Conservation (phyloP, 1,140 invertebrate genomes). For the Rhizoglyphus robini region DNA sequence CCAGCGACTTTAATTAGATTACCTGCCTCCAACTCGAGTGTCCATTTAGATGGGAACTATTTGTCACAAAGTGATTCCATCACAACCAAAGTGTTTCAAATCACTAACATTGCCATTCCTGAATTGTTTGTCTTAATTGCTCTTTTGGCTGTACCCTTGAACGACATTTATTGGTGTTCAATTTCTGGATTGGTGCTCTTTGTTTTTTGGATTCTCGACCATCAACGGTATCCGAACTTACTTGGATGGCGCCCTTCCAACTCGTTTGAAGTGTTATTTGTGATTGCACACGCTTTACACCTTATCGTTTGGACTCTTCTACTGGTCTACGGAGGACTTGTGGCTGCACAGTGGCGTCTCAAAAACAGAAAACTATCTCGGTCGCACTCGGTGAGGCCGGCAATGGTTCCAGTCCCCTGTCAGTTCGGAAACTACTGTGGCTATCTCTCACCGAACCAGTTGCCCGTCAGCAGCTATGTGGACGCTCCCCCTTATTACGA, state of each 20-base stretch:
- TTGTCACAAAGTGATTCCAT: too few species aligned
- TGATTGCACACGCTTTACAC: background rate
- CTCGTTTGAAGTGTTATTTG: background rate
- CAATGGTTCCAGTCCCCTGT: too few species aligned
- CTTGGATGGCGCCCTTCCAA: background rate
- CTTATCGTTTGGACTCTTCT: background rate
- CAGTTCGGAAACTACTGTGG: background rate
- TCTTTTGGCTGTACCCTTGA: background rate
- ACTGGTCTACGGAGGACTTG: background rate
- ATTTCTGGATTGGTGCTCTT: background rate
- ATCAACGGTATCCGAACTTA: background rate
- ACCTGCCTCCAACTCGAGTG: too few species aligned
- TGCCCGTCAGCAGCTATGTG: background rate
- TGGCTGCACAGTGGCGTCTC: background rate
- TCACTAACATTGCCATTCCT: background rate
- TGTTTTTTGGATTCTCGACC: background rate
- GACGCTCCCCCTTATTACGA: slow-evolving; percentile 1
- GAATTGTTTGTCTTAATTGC: background rate
- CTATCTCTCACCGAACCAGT: background rate
- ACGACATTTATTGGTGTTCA: background rate
- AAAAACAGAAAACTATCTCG: too few species aligned
- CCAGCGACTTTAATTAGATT: too few species aligned
- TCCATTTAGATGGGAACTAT: too few species aligned
- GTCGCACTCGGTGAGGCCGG: too few species aligned
- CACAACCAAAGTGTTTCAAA: background rate